Evolutionary conservation across 2,113 vertebrate species (phyloP), one percentile per base, ranked within the genome.

Genomic region (Talpa occidentalis): DNA sequence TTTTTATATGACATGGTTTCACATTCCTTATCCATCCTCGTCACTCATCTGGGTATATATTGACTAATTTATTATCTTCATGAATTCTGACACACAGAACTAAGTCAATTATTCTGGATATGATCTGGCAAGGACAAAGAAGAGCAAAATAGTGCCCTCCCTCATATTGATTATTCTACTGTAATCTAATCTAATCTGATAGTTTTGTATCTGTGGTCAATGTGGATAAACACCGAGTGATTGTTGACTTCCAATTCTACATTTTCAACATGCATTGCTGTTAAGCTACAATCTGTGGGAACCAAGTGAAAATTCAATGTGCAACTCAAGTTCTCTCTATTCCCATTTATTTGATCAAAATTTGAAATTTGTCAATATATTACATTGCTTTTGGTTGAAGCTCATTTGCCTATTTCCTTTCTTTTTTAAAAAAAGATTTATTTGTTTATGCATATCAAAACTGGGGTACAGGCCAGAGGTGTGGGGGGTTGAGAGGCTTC

Each of bases 21-120:
- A n/a, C 7, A 62, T 84, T 93, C 32, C 22, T n/a, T 69, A 93
- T 5, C 0, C 16, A 64, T 40, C 14, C 3, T 74, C 17, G 60
- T 56, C 47, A 40, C 17, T 80, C 6, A 44, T 70, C 35, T 35
- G 6, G 1, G 14, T 95, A 9, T 73, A 2, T 40, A 16, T 64
- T 62, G 56, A 3, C 67, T 79, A 79, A 78, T 84, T 76, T 84
- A 74, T 76, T 83, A 88, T 84, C 59, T 83, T 80, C n/a, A 80
- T 56, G 16, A 76, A 80, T 88, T 73, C 17, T 83, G n/a, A 26
- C 42, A 85, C 11, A 10, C 32, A 91, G 30, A 60, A 74, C 66
- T 79, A 47, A 88, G n/a, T 44, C 76, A 82, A 70, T 40, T 79
- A 76, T 91, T 67, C 4, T 40, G 74, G 72, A 42, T 64, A 10